A percentile compares a stretch with the other conserved stretches of the same genome.
Conservation (phyloP, 2,113 vertebrate genomes). For the Herpetotheres cachinnans region DNA sequence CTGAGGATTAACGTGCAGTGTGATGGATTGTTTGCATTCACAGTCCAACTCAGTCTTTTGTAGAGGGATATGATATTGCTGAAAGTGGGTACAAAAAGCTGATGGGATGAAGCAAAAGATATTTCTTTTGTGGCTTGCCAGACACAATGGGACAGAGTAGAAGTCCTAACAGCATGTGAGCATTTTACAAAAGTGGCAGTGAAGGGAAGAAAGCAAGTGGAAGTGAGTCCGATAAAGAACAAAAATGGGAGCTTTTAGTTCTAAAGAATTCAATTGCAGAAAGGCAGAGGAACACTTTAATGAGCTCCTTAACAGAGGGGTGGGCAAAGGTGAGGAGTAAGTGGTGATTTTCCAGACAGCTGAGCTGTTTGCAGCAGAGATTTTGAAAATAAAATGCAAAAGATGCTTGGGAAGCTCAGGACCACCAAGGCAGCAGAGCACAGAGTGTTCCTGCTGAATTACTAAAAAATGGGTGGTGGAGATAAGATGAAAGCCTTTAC, state of each 20-base stretch:
- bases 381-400: neutral
- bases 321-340: conserved; percentile 42
- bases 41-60: neutral
- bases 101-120: neutral
- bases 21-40: neutral
- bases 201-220: neutral
- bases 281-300: conserved; percentile 36
- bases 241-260: conserved; percentile 27
- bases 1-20: neutral
- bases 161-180: conserved; percentile 15
- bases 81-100: neutral
- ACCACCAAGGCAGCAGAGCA: neutral
- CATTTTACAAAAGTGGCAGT: conserved; percentile 5
- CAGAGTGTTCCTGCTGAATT: neutral
- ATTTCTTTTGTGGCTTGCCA: neutral
- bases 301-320: conserved; percentile 43
- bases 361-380: neutral
- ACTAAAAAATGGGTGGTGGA: neutral
- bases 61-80: neutral
- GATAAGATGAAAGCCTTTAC: conserved; percentile 30
- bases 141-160: neutral
- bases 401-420: neutral
- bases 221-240: neutral
- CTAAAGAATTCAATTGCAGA: neutral
- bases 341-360: neutral